Evolutionary conservation across 30 jellyfish, hydroid and myxozoan genomes (phyloP).

Genomic region (Catostylus mosaicus): DNA sequence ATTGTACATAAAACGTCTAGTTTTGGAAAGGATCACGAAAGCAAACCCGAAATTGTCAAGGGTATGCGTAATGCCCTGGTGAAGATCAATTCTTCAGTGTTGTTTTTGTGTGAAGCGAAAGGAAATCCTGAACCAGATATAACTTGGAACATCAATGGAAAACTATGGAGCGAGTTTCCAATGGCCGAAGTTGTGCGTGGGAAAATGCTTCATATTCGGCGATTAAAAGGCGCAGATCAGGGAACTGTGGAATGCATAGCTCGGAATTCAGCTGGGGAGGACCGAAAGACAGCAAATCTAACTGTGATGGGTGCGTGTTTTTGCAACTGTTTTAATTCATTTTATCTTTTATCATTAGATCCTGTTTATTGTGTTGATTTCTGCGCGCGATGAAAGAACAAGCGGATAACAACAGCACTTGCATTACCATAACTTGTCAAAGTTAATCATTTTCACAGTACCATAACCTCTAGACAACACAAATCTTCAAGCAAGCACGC

Average conservation of each 20-base stretch:
- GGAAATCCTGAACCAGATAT: slow-evolving; percentile 1
- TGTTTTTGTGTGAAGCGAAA: slow-evolving; percentile 8
- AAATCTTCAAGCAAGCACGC: too few species aligned
- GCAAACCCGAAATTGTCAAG: not conserved
- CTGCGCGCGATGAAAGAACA: too few species aligned
- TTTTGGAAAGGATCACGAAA: not conserved
- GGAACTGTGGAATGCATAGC: slow-evolving; percentile 10
- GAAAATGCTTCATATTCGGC: not conserved
- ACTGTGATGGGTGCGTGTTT: slow-evolving; percentile 13
- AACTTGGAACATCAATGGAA: slow-evolving; percentile 7
- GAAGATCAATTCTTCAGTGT: not conserved
- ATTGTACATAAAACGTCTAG: not conserved
- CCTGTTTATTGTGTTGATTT: too few species aligned
- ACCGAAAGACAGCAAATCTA: slow-evolving; percentile 2
- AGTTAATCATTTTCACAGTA: too few species aligned
- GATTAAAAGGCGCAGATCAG: not conserved
- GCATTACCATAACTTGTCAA: too few species aligned
- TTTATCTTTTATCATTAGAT: too few species aligned
- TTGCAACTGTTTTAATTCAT: too few species aligned
- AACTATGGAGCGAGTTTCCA: not conserved
- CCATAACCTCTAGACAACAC: too few species aligned
- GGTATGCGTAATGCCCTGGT: not conserved
- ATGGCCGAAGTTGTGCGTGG: not conserved
- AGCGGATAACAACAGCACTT: too few species aligned
- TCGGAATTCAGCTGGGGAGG: slow-evolving; percentile 1